Evolutionary conservation across 92 coral and sea anemone genomes (phyloP).

Genomic region (Paramuricea clavata): DNA sequence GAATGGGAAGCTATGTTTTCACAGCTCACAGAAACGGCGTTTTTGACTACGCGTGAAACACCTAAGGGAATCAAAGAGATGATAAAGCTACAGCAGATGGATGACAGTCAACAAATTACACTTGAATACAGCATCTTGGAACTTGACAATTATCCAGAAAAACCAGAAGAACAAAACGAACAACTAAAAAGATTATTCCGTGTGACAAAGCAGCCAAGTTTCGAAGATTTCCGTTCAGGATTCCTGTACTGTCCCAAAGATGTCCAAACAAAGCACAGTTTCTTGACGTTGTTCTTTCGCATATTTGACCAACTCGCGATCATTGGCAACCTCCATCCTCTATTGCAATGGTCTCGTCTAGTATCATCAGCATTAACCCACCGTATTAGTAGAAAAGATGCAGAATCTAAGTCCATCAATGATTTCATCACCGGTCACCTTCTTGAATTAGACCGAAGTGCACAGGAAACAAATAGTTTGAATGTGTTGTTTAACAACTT

Average conservation of each 20-base stretch:
- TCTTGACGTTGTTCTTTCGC: constrained; percentile 87
- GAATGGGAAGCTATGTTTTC: constrained; percentile 13
- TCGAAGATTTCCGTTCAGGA: constrained; percentile 64
- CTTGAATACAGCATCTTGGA: constrained; percentile 76
- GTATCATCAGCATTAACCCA: constrained; percentile 77
- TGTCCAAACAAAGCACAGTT: constrained; percentile 65
- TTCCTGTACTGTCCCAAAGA: constrained; percentile 66
- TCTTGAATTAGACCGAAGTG: constrained; percentile 21
- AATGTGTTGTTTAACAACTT: constrained; percentile 73
- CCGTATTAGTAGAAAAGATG: constrained; percentile 79
- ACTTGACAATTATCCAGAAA: constrained; percentile 56
- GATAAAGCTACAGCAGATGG: background rate
- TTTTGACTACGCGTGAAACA: constrained; percentile 32
- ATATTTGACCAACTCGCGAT: constrained; percentile 63
- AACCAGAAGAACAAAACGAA: constrained; percentile 54
- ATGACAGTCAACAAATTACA: background rate
- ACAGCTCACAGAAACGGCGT: constrained; percentile 54
- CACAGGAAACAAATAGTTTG: constrained; percentile 42
- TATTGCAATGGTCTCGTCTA: constrained; percentile 80
- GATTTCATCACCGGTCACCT: constrained; percentile 71
- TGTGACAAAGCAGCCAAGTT: constrained; percentile 72
- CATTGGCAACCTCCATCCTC: constrained; percentile 70
- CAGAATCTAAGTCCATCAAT: constrained; percentile 64
- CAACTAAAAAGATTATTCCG: constrained; percentile 79
- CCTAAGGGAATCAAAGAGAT: background rate